Percentiles rank a stretch among this genome's conserved stretches.
Evolutionary conservation across 1,140 invertebrate genomes (phyloP).

Genomic region (Venustaconcha ellipsiformis): DNA sequence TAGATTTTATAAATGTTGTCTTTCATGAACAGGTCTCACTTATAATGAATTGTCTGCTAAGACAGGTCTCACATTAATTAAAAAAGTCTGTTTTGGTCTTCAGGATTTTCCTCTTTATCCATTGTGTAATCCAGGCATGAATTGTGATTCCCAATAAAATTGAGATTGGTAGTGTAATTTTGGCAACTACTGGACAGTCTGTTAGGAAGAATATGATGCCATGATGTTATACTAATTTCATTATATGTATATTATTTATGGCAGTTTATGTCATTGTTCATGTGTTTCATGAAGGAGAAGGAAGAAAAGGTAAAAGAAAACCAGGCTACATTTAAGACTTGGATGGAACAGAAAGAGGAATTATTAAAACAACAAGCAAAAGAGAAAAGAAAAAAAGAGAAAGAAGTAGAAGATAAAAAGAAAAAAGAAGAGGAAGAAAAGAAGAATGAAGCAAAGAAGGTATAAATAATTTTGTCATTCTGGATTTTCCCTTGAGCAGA

Average conservation of each 20-base stretch:
- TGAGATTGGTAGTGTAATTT: too few relatives aligned
- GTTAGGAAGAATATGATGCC: not conserved
- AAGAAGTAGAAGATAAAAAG: constrained; percentile 40
- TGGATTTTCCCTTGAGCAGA: too few relatives aligned
- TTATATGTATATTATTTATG: not conserved
- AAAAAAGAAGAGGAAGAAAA: constrained; percentile 41
- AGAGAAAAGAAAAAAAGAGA: constrained; percentile 35
- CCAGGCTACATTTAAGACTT: constrained; percentile 39
- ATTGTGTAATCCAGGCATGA: not conserved
- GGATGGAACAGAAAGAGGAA: constrained; percentile 47
- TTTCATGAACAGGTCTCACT: too few relatives aligned
- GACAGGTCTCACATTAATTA: not conserved
- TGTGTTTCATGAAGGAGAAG: constrained; percentile 34
- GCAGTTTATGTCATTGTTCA: not conserved
- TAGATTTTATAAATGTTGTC: too few relatives aligned
- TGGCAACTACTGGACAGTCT: not conserved
- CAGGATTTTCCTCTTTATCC: not conserved
- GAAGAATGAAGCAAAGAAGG: constrained; percentile 36
- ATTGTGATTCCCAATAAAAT: not conserved
- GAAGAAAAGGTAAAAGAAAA: constrained; percentile 44
- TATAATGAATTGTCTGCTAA: too few relatives aligned
- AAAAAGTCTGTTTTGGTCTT: not conserved
- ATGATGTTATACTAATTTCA: not conserved
- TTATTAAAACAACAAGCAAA: constrained; percentile 20
- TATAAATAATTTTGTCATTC: not conserved